These are phyloP conservation scores for Labeo calbasu DNA, from an alignment of 2,797 vertebrate genomes.

Conservation along the genomic window DNA sequence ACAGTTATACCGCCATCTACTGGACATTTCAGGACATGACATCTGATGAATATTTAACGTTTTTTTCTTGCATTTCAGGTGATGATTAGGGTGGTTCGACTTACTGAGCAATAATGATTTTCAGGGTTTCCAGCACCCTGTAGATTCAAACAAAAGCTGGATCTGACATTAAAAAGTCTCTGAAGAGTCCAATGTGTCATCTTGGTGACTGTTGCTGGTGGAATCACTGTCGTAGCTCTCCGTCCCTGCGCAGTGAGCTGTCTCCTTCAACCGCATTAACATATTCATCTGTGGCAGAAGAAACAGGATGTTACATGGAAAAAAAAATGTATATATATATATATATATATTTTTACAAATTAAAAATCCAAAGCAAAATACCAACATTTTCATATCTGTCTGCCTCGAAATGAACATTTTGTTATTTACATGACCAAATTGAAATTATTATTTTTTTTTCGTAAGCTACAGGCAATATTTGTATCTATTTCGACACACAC, in stretches of 20 bases:
- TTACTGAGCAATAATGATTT: not conserved
- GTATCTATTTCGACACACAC: too few species aligned
- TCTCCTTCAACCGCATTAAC: constrained; percentile 88
- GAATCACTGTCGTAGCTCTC: constrained; percentile 89
- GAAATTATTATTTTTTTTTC: too few species aligned
- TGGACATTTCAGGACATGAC: constrained; percentile 7
- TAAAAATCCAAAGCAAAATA: too few species aligned
- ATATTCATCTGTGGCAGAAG: constrained; percentile 83
- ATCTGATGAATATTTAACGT: not conserved
- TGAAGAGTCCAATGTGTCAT: constrained; percentile 65
- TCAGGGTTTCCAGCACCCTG: constrained; percentile 55
- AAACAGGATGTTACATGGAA: constrained; percentile 10
- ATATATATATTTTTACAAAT: too few species aligned
- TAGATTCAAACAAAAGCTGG: not conserved
- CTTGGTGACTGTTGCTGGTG: constrained; percentile 85
- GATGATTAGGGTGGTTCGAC: not conserved
- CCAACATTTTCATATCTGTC: too few species aligned
- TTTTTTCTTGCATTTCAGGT: not conserved
- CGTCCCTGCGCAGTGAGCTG: constrained; percentile 84
- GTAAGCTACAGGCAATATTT: too few species aligned
- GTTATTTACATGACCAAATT: too few species aligned
- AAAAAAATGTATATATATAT: not conserved
- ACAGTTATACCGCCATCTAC: constrained; percentile 36
- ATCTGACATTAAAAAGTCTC: not conserved
- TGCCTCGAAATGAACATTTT: too few species aligned